Evolutionary conservation across 2,113 vertebrate genomes (phyloP).

Genomic region (Grallaria varia): DNA sequence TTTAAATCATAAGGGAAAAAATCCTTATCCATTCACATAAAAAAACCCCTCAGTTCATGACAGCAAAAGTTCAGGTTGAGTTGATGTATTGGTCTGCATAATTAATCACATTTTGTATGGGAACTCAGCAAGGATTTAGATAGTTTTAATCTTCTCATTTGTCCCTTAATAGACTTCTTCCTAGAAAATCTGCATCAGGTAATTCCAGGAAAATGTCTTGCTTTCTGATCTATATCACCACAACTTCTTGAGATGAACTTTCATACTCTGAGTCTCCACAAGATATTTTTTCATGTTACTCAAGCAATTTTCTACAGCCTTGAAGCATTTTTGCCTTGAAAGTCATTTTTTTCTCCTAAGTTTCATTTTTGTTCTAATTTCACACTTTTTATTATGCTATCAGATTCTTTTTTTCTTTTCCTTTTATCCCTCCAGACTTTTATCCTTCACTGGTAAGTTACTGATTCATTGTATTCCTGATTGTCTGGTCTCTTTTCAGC

Average conservation of each 20-base stretch:
- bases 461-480: not conserved
- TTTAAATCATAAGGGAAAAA: not conserved
- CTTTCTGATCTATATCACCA: not conserved
- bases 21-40: not conserved
- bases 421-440: not conserved
- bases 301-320: not conserved
- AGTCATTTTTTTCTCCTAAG: not conserved
- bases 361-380: not conserved
- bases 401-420: not conserved
- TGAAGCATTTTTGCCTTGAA: not conserved
- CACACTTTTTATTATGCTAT: not conserved
- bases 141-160: not conserved
- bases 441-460: not conserved
- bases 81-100: not conserved
- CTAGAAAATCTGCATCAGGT: not conserved
- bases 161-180: not conserved
- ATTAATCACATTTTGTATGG: not conserved
- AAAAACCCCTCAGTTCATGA: not conserved
- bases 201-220: not conserved
- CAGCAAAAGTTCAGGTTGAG: not conserved
- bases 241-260: not conserved
- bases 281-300: not conserved
- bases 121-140: not conserved
- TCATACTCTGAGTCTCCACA: not conserved
- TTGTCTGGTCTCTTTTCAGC: not conserved